These are phyloP conservation scores for Blastobasis lacticolella DNA, from an alignment of 2,888 invertebrate genomes.

Conservation along the genomic window DNA sequence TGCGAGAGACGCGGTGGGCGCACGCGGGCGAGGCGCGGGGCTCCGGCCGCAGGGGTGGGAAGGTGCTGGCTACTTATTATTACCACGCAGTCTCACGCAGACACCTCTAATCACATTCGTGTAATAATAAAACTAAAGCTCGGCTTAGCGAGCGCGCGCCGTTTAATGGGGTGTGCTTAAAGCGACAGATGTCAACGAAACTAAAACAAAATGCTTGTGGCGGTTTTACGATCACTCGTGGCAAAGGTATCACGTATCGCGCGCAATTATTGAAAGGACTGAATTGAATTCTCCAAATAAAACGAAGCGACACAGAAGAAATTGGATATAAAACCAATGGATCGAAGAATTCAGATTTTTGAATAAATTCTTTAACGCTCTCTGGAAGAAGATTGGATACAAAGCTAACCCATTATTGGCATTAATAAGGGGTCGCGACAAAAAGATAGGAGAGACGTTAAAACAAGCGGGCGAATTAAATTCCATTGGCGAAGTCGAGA, in stretches of 20 bases:
- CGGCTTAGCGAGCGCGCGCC: constrained; percentile 23
- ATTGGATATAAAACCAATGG: no score
- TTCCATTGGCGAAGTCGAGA: constrained; percentile 54
- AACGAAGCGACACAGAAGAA: no score
- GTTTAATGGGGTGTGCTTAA: constrained; percentile 30
- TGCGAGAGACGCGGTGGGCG: constrained; percentile 32
- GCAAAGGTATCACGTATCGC: no score
- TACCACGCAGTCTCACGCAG: constrained; percentile 28
- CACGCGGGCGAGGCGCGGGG: constrained; percentile 32
- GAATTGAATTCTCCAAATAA: no score
- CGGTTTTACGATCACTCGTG: not conserved
- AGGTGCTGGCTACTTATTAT: constrained; percentile 52
- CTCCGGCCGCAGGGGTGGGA: constrained; percentile 28
- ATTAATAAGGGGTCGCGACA: constrained; percentile 37
- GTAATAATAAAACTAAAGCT: constrained; percentile 32
- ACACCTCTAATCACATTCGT: constrained; percentile 39
- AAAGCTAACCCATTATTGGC: constrained; percentile 40
- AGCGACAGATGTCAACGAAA: constrained; percentile 30
- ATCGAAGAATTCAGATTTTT: no score
- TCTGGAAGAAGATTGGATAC: constrained; percentile 22
- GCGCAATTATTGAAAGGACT: no score
- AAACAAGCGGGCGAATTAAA: constrained; percentile 54
- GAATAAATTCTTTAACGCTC: constrained; percentile 8
- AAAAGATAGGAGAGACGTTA: constrained; percentile 44
- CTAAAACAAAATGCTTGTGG: constrained; percentile 10